Percentiles rank a stretch among this genome's conserved stretches.
These are phyloP conservation scores for Pyralis farinalis DNA, from an alignment of 2,888 invertebrate genomes.

Conservation along the genomic window DNA sequence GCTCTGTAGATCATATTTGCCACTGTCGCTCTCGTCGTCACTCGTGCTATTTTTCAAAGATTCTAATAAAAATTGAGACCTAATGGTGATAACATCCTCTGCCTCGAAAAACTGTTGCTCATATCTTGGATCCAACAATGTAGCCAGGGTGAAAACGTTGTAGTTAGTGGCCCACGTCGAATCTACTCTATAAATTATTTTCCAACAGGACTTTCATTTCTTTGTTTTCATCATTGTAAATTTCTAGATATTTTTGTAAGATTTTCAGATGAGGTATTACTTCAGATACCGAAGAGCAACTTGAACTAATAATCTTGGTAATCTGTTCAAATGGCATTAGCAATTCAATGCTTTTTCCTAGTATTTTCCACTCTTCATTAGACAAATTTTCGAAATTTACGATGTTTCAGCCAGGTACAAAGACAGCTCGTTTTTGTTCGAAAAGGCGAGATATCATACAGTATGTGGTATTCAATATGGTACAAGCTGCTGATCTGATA, in stretches of 20 bases:
- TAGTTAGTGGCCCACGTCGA: background rate
- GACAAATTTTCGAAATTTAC: too few relatives aligned
- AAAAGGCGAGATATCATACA: too few relatives aligned
- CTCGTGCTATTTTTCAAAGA: conserved; percentile 1
- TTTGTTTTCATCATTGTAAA: background rate
- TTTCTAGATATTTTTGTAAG: conserved; percentile 9
- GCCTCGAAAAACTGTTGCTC: conserved; percentile 4
- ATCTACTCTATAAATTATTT: background rate
- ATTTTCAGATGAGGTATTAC: conserved; percentile 11
- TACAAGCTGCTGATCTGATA: too few relatives aligned
- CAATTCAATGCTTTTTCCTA: conserved; percentile 3
- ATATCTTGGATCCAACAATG: background rate
- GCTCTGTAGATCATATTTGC: background rate
- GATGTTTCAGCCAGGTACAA: too few relatives aligned
- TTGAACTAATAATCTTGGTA: conserved; percentile 11
- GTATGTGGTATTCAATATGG: too few relatives aligned
- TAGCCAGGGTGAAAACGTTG: background rate
- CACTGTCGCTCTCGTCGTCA: conserved; percentile 6
- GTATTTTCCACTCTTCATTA: too few relatives aligned
- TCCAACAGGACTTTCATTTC: background rate
- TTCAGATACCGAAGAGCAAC: conserved; percentile 12
- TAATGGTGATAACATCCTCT: conserved; percentile 5
- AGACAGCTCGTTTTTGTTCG: too few relatives aligned
- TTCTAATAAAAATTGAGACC: conserved; percentile 7
- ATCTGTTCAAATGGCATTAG: conserved; percentile 12